A percentile compares a stretch with the other conserved stretches of the same genome.
These are phyloP conservation scores for Nibea coibor DNA, from an alignment of 2,113 vertebrate genomes.

Conservation along the genomic window DNA sequence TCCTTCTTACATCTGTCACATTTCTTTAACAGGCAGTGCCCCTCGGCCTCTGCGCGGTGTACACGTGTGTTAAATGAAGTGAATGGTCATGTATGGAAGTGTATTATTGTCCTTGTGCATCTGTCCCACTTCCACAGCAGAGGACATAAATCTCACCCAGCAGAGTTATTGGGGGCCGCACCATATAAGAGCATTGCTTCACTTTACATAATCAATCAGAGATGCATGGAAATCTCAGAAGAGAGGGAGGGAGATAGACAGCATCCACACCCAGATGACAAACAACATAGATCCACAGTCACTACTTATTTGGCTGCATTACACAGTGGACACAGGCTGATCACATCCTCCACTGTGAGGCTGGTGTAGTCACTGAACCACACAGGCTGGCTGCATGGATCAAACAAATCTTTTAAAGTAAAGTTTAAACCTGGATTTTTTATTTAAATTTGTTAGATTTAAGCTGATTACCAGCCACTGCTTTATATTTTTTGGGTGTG, in stretches of 20 bases:
- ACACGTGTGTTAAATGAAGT: constrained; percentile 51
- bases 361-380: constrained; percentile 13
- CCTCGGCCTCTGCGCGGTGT: constrained; percentile 24
- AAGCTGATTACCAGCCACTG: not conserved
- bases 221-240: constrained; percentile 80
- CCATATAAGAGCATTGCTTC: constrained; percentile 79
- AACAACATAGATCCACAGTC: constrained; percentile 64
- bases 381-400: not conserved
- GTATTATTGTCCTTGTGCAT: constrained; percentile 79
- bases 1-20: constrained; percentile 11
- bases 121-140: constrained; percentile 70
- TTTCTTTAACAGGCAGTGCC: constrained; percentile 34
- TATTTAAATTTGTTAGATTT: not conserved
- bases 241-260: constrained; percentile 69
- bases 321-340: constrained; percentile 23
- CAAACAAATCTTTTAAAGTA: not conserved
- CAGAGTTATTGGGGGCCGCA: constrained; percentile 76
- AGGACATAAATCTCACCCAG: constrained; percentile 80
- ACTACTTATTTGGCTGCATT: constrained; percentile 38
- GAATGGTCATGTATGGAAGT: constrained; percentile 61
- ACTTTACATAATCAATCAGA: constrained; percentile 87
- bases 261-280: constrained; percentile 59
- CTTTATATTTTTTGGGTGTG: not conserved
- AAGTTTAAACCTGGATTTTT: not conserved
- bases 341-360: constrained; percentile 21